Conservation (phyloP, 2,113 vertebrate genomes). For the Pangasianodon gigas region DNA sequence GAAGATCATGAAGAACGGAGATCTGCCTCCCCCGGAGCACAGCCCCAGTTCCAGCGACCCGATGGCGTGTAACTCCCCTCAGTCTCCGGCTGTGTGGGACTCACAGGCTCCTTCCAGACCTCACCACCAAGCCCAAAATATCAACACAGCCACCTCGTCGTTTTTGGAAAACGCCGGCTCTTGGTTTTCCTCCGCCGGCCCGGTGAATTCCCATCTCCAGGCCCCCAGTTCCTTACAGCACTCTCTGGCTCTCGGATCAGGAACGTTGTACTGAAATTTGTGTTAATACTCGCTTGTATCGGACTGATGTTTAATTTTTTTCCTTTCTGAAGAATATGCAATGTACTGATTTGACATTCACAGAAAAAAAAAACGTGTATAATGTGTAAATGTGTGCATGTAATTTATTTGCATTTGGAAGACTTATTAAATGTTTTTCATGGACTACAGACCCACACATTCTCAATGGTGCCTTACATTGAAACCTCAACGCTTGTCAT, state of each 20-base stretch:
- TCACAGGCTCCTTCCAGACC: conserved; percentile 84
- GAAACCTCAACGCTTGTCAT: conserved; percentile 79
- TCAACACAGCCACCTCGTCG: conserved; percentile 86
- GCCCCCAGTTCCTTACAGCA: conserved; percentile 91
- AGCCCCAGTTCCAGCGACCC: conserved; percentile 99
- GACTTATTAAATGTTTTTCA: conserved; percentile 85
- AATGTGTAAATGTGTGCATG: conserved; percentile 99
- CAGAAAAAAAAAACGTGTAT: conserved; percentile 81
- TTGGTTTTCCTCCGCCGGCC: conserved; percentile 86
- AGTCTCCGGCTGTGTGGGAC: conserved; percentile 99
- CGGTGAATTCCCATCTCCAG: conserved; percentile 88
- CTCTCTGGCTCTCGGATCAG: conserved; percentile 91
- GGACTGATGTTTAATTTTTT: conserved; percentile 87
- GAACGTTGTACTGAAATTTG: conserved; percentile 92
- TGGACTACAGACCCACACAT: conserved; percentile 87
- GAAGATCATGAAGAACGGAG: conserved; percentile 99
- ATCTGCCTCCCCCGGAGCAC: conserved; percentile 94
- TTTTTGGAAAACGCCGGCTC: conserved; percentile 91
- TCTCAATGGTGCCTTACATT: conserved; percentile 88
- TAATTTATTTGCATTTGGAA: conserved; percentile 99
- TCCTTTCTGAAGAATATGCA: conserved; percentile 88
- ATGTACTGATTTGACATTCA: conserved; percentile 86
- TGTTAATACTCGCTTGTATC: conserved; percentile 70
- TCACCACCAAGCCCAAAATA: conserved; percentile 84
- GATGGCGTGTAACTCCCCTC: conserved; percentile 98